Percentiles rank a stretch among this genome's conserved stretches.
Conservation (phyloP, 2,888 invertebrate species). For the Drosophila robusta region DNA sequence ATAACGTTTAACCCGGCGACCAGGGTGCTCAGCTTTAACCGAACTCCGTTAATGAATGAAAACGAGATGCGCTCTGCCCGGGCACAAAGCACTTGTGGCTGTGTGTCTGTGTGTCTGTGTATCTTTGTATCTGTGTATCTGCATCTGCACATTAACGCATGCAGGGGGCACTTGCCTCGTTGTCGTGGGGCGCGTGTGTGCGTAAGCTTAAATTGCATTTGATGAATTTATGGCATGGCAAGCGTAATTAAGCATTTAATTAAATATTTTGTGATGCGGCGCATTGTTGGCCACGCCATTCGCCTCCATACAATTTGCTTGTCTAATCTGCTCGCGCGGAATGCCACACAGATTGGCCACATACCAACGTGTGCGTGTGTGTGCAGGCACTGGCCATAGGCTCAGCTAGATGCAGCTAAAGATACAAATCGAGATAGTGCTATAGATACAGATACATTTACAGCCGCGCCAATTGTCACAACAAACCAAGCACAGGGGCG, state of each 20-base stretch:
- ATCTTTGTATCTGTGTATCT: slow-evolving; percentile 48
- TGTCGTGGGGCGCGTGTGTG: slow-evolving; percentile 31
- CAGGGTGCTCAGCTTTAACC: slow-evolving; percentile 49
- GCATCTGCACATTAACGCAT: slow-evolving; percentile 50
- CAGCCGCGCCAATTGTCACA: slow-evolving; percentile 48
- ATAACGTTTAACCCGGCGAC: slow-evolving; percentile 65
- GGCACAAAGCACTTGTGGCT: slow-evolving; percentile 33
- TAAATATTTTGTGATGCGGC: slow-evolving; percentile 81
- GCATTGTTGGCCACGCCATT: slow-evolving; percentile 49
- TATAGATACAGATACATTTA: slow-evolving; percentile 18
- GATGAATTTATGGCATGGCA: slow-evolving; percentile 83
- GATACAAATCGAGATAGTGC: slow-evolving; percentile 28
- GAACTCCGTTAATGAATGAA: slow-evolving; percentile 69
- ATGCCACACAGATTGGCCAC: slow-evolving; percentile 71
- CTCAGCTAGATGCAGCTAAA: slow-evolving; percentile 17
- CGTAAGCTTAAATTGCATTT: slow-evolving; percentile 81
- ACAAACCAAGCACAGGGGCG: slow-evolving; percentile 29
- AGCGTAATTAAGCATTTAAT: slow-evolving; percentile 84
- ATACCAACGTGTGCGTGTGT: not conserved
- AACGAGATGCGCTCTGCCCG: slow-evolving; percentile 37
- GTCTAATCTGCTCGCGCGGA: slow-evolving; percentile 74
- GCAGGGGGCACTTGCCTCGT: slow-evolving; percentile 13
- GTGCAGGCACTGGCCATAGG: slow-evolving; percentile 2
- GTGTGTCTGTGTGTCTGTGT: slow-evolving; percentile 28
- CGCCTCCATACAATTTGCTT: slow-evolving; percentile 29